These are phyloP conservation scores for Heteromormyrus szaboi DNA, from an alignment of 2,797 vertebrate species.

Conservation along the genomic window DNA sequence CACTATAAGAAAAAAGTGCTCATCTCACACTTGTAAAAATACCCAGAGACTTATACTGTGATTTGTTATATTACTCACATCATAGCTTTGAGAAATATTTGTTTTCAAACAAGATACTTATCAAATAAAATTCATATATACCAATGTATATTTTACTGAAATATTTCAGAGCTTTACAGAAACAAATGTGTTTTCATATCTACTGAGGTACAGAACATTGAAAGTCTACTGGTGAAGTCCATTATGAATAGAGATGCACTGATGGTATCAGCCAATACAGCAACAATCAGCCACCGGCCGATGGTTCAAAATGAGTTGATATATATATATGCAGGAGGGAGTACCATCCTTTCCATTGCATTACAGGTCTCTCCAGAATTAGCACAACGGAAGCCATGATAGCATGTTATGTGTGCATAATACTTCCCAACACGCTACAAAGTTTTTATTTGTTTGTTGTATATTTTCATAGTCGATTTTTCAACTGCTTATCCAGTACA, in stretches of 20 bases:
- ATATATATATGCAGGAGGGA: background rate
- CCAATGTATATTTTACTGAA: background rate
- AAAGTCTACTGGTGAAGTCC: background rate
- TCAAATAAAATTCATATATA: background rate
- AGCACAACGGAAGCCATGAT: background rate
- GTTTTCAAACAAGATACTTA: background rate
- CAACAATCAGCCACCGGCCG: background rate
- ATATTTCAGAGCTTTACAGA: background rate
- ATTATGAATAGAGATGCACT: background rate
- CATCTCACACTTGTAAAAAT: background rate
- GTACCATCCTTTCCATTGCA: background rate
- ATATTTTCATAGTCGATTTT: background rate
- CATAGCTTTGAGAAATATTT: background rate
- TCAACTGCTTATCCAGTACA: background rate
- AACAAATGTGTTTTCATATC: background rate
- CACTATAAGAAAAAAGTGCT: background rate
- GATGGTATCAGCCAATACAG: background rate
- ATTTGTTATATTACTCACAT: background rate
- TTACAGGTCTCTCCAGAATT: background rate
- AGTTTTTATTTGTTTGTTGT: background rate
- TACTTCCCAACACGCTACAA: background rate
- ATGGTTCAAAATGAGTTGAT: background rate
- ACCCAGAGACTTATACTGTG: background rate
- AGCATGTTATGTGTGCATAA: background rate
- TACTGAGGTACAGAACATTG: background rate